Conservation (phyloP, 2,797 vertebrate genomes). For the Novumbra hubbsi region DNA sequence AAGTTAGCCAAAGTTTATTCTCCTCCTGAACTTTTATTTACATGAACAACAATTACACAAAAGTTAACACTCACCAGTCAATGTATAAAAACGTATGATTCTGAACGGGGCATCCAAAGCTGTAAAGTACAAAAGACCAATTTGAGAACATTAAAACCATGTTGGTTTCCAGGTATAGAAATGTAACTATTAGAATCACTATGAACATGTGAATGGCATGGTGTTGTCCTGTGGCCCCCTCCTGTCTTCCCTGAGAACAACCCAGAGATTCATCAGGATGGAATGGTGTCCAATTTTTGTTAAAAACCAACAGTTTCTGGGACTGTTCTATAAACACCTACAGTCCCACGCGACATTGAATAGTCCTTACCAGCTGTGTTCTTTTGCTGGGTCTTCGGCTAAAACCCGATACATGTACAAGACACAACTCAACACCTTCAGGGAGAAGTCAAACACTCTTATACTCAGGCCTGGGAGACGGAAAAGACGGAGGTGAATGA, state of each 20-base stretch:
- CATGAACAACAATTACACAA: not conserved
- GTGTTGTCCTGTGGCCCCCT: not conserved
- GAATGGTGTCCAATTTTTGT: not conserved
- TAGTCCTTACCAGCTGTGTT: not conserved
- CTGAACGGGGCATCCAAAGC: not conserved
- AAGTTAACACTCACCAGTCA: constrained; percentile 3
- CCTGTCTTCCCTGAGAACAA: not conserved
- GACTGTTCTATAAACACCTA: not conserved
- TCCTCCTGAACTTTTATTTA: not conserved
- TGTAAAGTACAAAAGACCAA: not conserved
- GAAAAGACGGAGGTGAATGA: constrained; percentile 2
- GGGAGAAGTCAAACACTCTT: constrained; percentile 92
- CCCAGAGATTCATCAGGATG: not conserved
- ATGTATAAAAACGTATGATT: not conserved
- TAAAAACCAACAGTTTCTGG: too few species aligned
- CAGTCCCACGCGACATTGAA: not conserved
- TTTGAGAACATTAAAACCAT: too few species aligned
- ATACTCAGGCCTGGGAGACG: constrained; percentile 83
- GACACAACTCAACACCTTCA: constrained; percentile 95
- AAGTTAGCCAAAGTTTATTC: too few species aligned
- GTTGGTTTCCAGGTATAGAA: not conserved
- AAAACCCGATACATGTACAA: constrained; percentile 92
- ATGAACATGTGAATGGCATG: not conserved
- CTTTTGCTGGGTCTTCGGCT: constrained; percentile 79
- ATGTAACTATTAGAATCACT: not conserved